Base-by-base conservation (phyloP, 2,888 invertebrate species). In the Leptinotarsa haldemani region DNA sequence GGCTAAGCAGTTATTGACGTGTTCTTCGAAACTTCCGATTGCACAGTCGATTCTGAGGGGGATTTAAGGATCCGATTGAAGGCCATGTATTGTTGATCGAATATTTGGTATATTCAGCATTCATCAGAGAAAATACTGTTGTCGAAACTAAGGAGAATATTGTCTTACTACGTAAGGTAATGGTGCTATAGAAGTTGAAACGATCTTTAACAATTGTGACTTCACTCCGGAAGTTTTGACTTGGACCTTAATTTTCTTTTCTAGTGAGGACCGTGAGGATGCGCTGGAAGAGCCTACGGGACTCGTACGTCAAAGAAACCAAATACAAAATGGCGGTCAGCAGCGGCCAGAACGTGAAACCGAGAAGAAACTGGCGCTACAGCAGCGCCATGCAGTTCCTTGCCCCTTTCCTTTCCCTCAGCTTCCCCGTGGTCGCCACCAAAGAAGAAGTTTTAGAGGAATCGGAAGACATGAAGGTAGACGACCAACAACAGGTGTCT, bases 231-330 rank as follows among this genome's bases (percentile, higher is more conserved):
- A 12, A 25, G 40, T 63, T 64, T 64, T 25, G 9, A 40, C 13
- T 40, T 64, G 12, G 3, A 64, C 46, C n/a, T 40, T 1, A n/a
- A 65, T 3, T 65, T 73, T 67, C 56, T 1, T 70, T 80, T 80
- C 73, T 67, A 79, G 80, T 80, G 3, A 74, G 65, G 66, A 63
- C 72, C 4, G 78, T 80, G 13, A 70, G 72, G 7, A 77, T 70
- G 70, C 67, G 80, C 50, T 80, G 80, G 80, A 80, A 80, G 68
- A 80, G 79, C 67, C 69, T 80, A 15, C 74, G 80, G 25, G 80
- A 80, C 72, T 74, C 79, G 5, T 79, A 76, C 61, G 78, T 80
- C 12, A 80, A 79, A 56, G 79, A 79, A 53, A 78, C 74, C 22
- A 75, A 77, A 66, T 66, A 75, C 71, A 74, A 74, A 66, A 78